phyloP scores from a whole-genome alignment of 1,140 invertebrate species.

The Apocrypta bakeri region DNA sequence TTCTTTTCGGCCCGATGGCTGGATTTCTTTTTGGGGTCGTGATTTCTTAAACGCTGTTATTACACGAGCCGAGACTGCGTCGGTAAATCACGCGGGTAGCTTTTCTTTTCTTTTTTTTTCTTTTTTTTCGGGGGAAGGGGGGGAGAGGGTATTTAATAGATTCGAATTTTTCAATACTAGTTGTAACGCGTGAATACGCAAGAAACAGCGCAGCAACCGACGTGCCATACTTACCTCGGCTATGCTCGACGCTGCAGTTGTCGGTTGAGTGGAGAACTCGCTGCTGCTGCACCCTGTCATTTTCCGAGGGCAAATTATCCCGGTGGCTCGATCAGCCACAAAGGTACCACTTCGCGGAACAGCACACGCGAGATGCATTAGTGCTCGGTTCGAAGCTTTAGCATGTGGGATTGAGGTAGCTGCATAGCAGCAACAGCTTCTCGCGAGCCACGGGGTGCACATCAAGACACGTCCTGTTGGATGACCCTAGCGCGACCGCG shows the following conservation, averaged over 20 bases:
- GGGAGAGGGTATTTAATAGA: too few species aligned
- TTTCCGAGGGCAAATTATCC: constrained; percentile 73
- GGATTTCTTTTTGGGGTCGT: not conserved
- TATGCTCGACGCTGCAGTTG: constrained; percentile 48
- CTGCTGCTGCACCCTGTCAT: constrained; percentile 69
- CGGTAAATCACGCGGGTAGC: not conserved
- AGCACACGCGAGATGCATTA: not conserved
- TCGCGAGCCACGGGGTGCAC: constrained; percentile 69
- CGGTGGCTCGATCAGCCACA: not conserved
- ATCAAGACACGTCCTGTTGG: constrained; percentile 73
- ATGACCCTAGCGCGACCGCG: constrained; percentile 54
- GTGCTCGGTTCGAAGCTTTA: constrained; percentile 61
- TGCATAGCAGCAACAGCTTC: constrained; percentile 59
- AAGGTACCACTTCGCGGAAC: not conserved
- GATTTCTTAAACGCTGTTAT: not conserved
- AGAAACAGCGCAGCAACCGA: not conserved
- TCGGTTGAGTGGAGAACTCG: constrained; percentile 43
- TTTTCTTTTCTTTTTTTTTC: not conserved
- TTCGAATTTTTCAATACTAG: not conserved
- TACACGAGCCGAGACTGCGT: not conserved
- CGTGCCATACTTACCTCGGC: not conserved
- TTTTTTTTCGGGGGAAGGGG: too few species aligned
- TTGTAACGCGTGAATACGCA: not conserved
- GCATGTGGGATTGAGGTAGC: constrained; percentile 67
- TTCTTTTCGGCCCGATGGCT: not conserved